phyloP scores from a whole-genome alignment of 2,797 vertebrate genomes.

The Sebastiscus tertius region DNA sequence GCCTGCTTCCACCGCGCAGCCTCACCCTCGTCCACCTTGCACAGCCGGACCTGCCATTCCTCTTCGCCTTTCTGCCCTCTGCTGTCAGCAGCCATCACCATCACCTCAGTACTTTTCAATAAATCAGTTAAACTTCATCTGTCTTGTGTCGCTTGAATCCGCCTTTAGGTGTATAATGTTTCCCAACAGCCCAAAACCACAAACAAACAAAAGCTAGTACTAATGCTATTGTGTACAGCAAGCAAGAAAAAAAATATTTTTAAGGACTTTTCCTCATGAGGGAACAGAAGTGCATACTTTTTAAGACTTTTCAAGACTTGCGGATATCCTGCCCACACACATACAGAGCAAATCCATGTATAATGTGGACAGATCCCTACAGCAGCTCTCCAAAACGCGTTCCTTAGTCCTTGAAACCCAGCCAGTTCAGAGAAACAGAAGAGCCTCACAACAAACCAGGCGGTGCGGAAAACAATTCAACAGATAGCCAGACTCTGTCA shows the following conservation, averaged over 20 bases:
- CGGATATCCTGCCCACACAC: not conserved
- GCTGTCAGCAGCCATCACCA: not conserved
- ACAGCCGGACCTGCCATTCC: not conserved
- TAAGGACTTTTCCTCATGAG: not conserved
- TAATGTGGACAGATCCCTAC: constrained; percentile 1
- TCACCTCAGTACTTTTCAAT: not conserved
- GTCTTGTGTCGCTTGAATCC: not conserved
- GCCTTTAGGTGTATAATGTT: not conserved
- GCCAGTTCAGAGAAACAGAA: constrained; percentile 34
- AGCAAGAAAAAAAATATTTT: not conserved
- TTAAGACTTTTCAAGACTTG: not conserved
- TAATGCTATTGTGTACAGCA: not conserved
- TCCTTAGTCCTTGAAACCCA: constrained; percentile 34
- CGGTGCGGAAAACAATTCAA: constrained; percentile 48
- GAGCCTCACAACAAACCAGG: constrained; percentile 31
- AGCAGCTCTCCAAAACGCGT: not conserved
- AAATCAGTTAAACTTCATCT: not conserved
- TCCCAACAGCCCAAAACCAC: not conserved
- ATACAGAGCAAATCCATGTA: not conserved
- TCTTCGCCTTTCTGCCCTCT: not conserved
- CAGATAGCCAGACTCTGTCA: constrained; percentile 52
- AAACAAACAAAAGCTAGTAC: not conserved
- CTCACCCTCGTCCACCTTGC: not conserved
- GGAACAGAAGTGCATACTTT: not conserved
- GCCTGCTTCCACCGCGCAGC: not conserved